Evolutionary conservation across 1,140 invertebrate species (phyloP).

Genomic region (Drosophila kanapiae): DNA sequence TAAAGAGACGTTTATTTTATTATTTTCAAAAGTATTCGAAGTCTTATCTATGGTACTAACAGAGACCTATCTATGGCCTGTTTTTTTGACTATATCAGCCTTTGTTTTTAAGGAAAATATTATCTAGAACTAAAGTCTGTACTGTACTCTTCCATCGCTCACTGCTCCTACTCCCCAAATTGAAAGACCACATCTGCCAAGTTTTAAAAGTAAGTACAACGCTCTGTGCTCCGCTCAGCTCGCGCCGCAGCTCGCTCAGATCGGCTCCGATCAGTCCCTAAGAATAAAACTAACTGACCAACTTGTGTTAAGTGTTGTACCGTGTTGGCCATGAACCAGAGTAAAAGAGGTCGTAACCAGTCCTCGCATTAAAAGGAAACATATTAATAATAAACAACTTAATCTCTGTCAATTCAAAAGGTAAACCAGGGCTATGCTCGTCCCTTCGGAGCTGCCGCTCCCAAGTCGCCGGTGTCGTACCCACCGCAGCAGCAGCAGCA

Average conservation of each 20-base stretch:
- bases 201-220: conserved; percentile 17
- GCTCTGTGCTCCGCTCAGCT: conserved; percentile 42
- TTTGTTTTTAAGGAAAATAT: neutral
- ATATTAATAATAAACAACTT: neutral
- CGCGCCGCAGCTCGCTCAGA: conserved; percentile 43
- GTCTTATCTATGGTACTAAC: no score
- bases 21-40: no score
- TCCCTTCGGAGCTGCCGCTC: conserved; percentile 79
- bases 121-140: neutral
- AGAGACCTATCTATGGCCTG: no score
- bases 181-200: neutral
- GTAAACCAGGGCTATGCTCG: conserved; percentile 81
- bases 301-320: conserved; percentile 37
- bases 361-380: neutral
- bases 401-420: conserved; percentile 30
- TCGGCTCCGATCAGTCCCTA: conserved; percentile 9
- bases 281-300: conserved; percentile 30
- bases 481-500: conserved; percentile 57
- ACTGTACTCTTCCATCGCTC: neutral
- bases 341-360: neutral
- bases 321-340: conserved; percentile 15
- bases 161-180: neutral
- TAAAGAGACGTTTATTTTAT: no score
- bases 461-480: conserved; percentile 82
- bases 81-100: no score